Percentiles rank a stretch among this genome's conserved stretches.
phyloP scores from a whole-genome alignment of 2,888 invertebrate species.

The Eretmocerus hayati region DNA sequence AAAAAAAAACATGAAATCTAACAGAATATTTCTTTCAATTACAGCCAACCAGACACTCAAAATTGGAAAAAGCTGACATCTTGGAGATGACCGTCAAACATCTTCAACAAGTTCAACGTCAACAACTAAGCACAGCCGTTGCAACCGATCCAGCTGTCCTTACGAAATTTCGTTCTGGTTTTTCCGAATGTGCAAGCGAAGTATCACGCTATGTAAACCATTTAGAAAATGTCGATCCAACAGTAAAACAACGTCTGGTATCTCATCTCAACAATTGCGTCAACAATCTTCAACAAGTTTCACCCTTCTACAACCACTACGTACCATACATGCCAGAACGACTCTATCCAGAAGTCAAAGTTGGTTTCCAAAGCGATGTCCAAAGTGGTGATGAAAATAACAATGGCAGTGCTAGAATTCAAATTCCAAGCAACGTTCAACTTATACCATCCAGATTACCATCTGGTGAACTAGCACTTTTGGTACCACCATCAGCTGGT shows the following conservation, averaged over 20 bases:
- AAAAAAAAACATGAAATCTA: slow-evolving; percentile 4
- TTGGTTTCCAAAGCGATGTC: slow-evolving; percentile 42
- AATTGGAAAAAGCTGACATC: slow-evolving; percentile 93
- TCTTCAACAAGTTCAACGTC: slow-evolving; percentile 79
- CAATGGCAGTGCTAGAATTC: slow-evolving; percentile 51
- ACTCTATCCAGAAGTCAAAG: slow-evolving; percentile 44
- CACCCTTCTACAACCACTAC: slow-evolving; percentile 46
- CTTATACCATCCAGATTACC: slow-evolving; percentile 60
- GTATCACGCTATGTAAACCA: slow-evolving; percentile 65
- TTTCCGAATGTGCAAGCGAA: slow-evolving; percentile 82
- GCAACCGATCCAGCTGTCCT: slow-evolving; percentile 78
- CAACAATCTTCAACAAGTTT: slow-evolving; percentile 53
- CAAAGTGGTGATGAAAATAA: slow-evolving; percentile 44
- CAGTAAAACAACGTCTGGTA: slow-evolving; percentile 58
- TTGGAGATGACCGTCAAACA: slow-evolving; percentile 92
- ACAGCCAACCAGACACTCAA: slow-evolving; percentile 87
- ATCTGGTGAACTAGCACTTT: slow-evolving; percentile 60
- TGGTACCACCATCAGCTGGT: slow-evolving; percentile 53
- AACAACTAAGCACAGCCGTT: slow-evolving; percentile 75
- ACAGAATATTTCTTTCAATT: slow-evolving; percentile 39
- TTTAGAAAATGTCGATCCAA: slow-evolving; percentile 57
- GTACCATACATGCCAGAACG: slow-evolving; percentile 45
- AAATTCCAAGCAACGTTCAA: slow-evolving; percentile 57
- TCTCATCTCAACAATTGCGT: slow-evolving; percentile 62
- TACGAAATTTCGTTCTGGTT: slow-evolving; percentile 79